Evolutionary conservation across 1,140 invertebrate genomes (phyloP).

Genomic region (Microvelia longipes): DNA sequence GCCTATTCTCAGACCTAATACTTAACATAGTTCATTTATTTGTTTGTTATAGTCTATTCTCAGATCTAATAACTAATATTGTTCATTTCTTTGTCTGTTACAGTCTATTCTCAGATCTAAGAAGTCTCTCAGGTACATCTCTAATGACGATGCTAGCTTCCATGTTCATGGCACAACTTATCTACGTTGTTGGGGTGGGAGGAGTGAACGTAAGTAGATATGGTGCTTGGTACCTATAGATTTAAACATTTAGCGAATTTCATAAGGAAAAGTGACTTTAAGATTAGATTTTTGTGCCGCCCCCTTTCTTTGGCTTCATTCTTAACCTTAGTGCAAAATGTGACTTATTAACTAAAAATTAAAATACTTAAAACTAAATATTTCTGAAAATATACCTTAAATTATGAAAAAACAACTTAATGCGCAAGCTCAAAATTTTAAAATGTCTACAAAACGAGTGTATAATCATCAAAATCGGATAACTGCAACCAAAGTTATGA

Average conservation of each 20-base stretch:
- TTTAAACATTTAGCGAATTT: not conserved
- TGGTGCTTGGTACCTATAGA: not conserved
- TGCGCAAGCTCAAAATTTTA: too few species aligned
- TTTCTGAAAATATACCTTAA: too few species aligned
- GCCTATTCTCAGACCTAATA: not conserved
- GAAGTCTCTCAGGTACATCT: slow-evolving; percentile 45
- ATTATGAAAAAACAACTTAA: too few species aligned
- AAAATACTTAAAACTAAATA: too few species aligned
- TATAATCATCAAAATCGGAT: too few species aligned
- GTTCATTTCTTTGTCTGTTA: slow-evolving; percentile 27
- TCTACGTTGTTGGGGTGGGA: slow-evolving; percentile 52
- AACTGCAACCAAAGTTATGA: too few species aligned
- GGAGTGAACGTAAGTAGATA: slow-evolving; percentile 44
- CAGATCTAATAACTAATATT: not conserved
- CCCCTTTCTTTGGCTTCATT: too few species aligned
- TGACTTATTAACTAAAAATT: slow-evolving; percentile 25
- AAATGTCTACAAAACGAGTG: too few species aligned
- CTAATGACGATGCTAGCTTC: slow-evolving; percentile 49
- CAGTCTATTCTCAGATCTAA: slow-evolving; percentile 49
- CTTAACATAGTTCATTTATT: too few species aligned
- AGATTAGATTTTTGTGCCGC: not conserved
- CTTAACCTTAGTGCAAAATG: not conserved
- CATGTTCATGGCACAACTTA: slow-evolving; percentile 48
- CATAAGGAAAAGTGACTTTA: not conserved
- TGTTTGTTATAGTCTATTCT: too few species aligned